Evolutionary conservation across 35 echinoderm and acorn worm genomes (phyloP), one percentile per base, ranked within the genome.

Genomic region (Stichopus chloronotus): DNA sequence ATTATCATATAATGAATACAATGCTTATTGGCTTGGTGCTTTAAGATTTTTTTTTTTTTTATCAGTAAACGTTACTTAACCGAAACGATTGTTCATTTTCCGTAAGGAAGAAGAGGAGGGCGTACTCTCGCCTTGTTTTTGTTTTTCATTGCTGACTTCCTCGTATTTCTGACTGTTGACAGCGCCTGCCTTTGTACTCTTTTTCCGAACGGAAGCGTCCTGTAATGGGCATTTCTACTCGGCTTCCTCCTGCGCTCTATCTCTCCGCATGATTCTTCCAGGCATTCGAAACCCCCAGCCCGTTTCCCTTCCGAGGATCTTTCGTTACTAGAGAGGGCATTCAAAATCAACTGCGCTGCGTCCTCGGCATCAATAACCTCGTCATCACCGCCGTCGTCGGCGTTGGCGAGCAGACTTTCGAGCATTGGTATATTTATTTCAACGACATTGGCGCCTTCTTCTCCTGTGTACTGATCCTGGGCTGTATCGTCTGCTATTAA

Each of bases 181-280:
- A 9, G 63, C n/a, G 61, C 63, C 52, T 88, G 86, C 58, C 61
- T 88, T 69, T 88, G 86, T 88, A 88, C 86, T 57, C 86, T 88
- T 24, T 88, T 88, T 17, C 86, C 86, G 58, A 88, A 88, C 21
- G 86, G 86, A 69, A 88, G 86, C 57, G 86, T 88, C 86, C 86
- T 88, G 58, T 63, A 69, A 69, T 88, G 86, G 86, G 86, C 86
- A 58, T 63, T 63, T 58, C 58, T 57, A 52, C 13, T 88, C 6
- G 86, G 86, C 58, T 87, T 52, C 56, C 58, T 14, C 25, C 69
- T 14, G 69, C 86, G 86, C 22, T 88, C 86, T 5, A 88, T 30
- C 11, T 63, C 86, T 59, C n/a, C 58, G 30, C 86, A 88, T 58
- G 86, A 69, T n/a, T 21, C 53, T 61, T 88, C 86, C 86, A 63